These are phyloP conservation scores for Struthio camelus DNA, from an alignment of 2,113 vertebrate genomes.

Conservation along the genomic window DNA sequence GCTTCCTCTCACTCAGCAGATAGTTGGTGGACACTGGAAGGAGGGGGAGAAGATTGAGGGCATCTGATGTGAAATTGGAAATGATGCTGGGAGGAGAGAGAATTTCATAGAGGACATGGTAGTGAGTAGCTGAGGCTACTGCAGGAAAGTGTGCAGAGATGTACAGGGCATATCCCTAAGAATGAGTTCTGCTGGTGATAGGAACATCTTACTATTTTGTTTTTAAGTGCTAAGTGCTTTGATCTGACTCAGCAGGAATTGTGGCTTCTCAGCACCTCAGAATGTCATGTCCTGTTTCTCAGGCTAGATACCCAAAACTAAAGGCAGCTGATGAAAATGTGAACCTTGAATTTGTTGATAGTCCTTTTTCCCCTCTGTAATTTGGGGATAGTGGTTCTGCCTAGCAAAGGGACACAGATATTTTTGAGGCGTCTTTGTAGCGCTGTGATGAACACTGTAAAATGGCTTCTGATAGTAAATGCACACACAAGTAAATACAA, in stretches of 20 bases:
- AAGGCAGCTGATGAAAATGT: background rate
- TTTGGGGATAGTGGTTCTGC: background rate
- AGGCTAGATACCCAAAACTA: background rate
- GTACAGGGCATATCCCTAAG: background rate
- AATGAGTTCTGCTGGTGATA: background rate
- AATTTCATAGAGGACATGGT: background rate
- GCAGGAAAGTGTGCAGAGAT: background rate
- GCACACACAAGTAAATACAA: background rate
- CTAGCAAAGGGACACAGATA: background rate
- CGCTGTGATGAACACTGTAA: background rate
- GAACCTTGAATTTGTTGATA: background rate
- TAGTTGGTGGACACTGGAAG: background rate
- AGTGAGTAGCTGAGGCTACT: background rate
- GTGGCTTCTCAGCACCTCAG: background rate
- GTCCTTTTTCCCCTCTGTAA: background rate
- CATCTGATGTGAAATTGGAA: background rate
- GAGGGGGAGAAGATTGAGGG: background rate
- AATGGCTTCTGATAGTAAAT: background rate
- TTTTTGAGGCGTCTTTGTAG: background rate
- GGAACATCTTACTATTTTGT: background rate
- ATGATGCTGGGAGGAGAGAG: background rate
- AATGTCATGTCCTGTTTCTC: background rate
- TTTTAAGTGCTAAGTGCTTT: background rate
- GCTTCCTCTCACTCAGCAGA: background rate
- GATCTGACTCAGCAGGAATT: background rate